A percentile compares a stretch with the other conserved stretches of the same genome.
These are phyloP conservation scores for Turnix velox DNA, from an alignment of 2,113 vertebrate genomes.

Conservation along the genomic window DNA sequence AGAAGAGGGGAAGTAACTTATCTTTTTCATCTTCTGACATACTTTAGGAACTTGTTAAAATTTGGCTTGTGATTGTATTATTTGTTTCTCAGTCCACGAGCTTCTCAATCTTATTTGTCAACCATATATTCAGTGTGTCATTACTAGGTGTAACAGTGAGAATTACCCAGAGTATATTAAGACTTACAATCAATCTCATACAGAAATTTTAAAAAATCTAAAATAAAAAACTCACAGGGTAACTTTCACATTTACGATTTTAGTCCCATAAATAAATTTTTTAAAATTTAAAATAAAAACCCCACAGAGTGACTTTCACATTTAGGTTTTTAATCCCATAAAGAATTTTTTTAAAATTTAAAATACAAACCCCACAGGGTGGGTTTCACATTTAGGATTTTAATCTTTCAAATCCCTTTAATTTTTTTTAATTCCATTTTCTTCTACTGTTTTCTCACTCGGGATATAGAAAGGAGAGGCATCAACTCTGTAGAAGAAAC, in stretches of 20 bases:
- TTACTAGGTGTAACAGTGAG: neutral
- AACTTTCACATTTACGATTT: neutral
- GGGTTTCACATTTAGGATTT: neutral
- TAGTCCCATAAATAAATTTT: neutral
- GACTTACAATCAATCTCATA: neutral
- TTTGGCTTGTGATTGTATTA: neutral
- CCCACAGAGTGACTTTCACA: too few relatives aligned
- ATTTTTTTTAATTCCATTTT: neutral
- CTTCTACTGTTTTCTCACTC: neutral
- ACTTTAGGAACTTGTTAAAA: neutral
- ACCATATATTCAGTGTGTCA: neutral
- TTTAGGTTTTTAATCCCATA: neutral
- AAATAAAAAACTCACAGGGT: rapidly evolving
- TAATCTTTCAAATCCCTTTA: neutral
- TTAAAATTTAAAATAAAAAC: rapidly evolving
- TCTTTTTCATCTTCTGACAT: neutral
- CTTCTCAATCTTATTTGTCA: neutral
- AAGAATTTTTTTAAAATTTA: rapidly evolving
- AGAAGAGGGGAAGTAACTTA: neutral
- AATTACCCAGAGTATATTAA: neutral
- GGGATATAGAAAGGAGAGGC: neutral
- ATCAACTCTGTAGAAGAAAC: neutral
- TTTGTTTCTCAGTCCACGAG: neutral
- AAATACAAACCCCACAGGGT: rapidly evolving
- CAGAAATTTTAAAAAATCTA: rapidly evolving